Base-by-base conservation (phyloP, 2,797 vertebrate genomes). In the Myripristis jacobus region DNA sequence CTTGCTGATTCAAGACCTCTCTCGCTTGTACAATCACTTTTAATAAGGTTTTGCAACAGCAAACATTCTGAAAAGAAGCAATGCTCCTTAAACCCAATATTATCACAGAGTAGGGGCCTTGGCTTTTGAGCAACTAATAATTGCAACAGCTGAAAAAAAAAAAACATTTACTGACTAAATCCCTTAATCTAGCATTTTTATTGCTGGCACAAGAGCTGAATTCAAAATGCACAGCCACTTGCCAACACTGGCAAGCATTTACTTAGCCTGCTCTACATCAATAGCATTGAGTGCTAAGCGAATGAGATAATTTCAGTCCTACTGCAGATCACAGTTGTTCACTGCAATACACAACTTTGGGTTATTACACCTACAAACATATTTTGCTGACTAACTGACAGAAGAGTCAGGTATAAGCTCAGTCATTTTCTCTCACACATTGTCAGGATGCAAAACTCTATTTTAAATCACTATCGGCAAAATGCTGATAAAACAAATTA, bases 1-100 rank as follows among this genome's bases (percentile, higher is more conserved):
- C 70, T 66, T 78, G 56, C 68, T 9, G 70, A 77, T 73, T 73
- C 61, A 55, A 56, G 58, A 70, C 24, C 31, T 69, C 13, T 47
- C 60, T 48, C 13, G 18, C n/a, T 59, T n/a, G 16, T 4, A 4
- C 2, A 11, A 25, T 58, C 22, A 43, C 48, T 55, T 70, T 54
- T 19, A 53, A 66, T 27, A 43, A 19, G 46, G 31, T 51, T 63
- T 66, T 61, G 27, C 18, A 29, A 78, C 24, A 57, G 4, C 11
- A 58, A 51, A 60, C 24, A 27, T 56, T 65, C 7, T 57, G 31
- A 64, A 41, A 12, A 52, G 36, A 24, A 41, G 15, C 12, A 9
- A 68, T 27, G 53, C 44, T 41, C 34, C n/a, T 36, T 44, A 68
- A 63, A 29, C 4, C n/a, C 24, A 52, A 13, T 12, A 62, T 31